Conservation (phyloP, 2,888 invertebrate genomes). For the Bruchidius siliquastri region DNA sequence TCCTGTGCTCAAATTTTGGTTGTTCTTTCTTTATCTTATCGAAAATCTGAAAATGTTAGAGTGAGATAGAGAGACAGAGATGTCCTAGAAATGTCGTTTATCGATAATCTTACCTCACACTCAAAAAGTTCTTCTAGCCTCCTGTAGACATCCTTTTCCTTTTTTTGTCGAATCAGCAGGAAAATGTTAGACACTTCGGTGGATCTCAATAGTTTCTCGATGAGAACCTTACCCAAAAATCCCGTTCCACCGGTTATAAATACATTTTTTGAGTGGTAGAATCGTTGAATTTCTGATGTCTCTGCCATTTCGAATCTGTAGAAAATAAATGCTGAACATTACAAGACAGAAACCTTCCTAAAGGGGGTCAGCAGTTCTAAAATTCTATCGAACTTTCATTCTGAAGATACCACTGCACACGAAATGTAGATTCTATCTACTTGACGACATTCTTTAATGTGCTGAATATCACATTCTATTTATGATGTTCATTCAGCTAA, state of each 20-base stretch:
- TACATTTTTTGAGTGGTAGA: neutral
- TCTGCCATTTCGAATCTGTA: neutral
- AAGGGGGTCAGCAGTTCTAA: no score
- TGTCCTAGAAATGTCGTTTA: no score
- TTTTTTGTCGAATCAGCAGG: neutral
- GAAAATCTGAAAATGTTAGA: constrained; percentile 48
- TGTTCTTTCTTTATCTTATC: constrained; percentile 50
- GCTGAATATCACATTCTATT: no score
- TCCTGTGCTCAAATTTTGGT: constrained; percentile 61
- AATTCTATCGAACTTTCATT: no score
- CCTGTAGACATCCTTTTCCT: neutral
- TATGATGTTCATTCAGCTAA: no score
- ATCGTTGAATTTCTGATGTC: neutral
- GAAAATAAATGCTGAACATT: no score
- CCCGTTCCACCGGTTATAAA: neutral
- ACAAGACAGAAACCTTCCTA: no score
- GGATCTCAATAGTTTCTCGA: constrained; percentile 1
- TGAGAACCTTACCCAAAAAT: neutral
- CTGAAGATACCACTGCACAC: no score
- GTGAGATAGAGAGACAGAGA: no score
- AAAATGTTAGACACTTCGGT: neutral
- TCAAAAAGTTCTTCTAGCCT: neutral
- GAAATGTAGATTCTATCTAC: no score
- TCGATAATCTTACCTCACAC: neutral
- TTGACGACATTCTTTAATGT: no score